Evolutionary conservation across 2,888 invertebrate species (phyloP), one percentile per base, ranked within the genome.

Genomic region (Chymomyza amoena): DNA sequence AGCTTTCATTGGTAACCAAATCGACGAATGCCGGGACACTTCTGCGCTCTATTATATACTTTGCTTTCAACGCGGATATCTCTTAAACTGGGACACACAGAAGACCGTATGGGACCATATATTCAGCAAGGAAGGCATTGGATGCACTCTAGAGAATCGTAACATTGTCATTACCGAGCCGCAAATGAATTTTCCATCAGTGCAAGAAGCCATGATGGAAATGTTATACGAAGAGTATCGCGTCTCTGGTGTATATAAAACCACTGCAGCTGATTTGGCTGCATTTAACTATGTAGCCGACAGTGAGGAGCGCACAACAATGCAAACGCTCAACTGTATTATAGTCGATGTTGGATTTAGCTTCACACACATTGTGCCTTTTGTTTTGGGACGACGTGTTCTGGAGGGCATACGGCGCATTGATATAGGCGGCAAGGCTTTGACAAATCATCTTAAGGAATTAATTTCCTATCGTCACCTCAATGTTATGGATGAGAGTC

Each of bases 401-500:
- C 93, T 93, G 78, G 93, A 94, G 77, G 97, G 95, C 2, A 95
- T 97, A 68, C 92, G 94, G 80, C 94, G 99, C 77, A 95, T 99
- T 72, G 97, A 99, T 92, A 94, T 99, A 50, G 99, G 99, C 2
- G 99, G 99, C 0, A 99, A 99, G 92, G 94, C 97, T 10, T 61
- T 99, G 72, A 99, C 99, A 0, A 99, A 99, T 93, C 98, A 99
- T 92, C 93, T 99, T 60, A 99, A 99, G 91, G 99, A 99, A 92
- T 94, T 99, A 16, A 95, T 99, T 79, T 99, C 99, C 0, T 99
- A 99, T 91, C 96, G 93, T 56, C 99, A 99, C 90, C 92, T 99
- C 59, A 97, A 99, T 93, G 98, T 99, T 0, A 98, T 99, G 97
- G 99, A 99, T 90, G 99, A 99, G 92, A 98, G 98, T 0, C 98